Percentiles rank a stretch among this genome's conserved stretches.
Conservation (phyloP, 1,140 invertebrate genomes). For the Eupristina koningsbergeri region DNA sequence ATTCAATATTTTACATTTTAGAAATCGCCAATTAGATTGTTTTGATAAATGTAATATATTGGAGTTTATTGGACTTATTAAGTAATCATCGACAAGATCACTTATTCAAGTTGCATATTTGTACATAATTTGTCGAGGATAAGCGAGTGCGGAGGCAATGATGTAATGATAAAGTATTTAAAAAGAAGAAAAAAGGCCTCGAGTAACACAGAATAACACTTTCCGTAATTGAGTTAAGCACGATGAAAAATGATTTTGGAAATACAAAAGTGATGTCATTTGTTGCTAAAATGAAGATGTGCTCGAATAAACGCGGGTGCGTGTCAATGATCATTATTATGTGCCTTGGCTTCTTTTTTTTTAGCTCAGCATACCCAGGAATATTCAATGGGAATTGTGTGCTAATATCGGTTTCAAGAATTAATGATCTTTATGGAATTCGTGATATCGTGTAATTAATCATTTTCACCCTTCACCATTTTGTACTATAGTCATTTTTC, state of each 20-base stretch:
- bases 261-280: background rate
- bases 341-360: slow-evolving; percentile 20
- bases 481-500: slow-evolving; percentile 18
- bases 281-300: background rate
- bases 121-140: background rate
- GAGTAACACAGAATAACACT: background rate
- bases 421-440: slow-evolving; percentile 29
- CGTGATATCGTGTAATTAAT: slow-evolving; percentile 35
- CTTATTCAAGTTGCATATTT: background rate
- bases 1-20: background rate
- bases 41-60: background rate
- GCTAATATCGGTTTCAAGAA: slow-evolving; percentile 13
- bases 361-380: background rate
- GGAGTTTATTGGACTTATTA: background rate
- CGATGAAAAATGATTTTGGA: background rate
- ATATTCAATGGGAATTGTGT: slow-evolving; percentile 15
- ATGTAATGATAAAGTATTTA: background rate
- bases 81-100: background rate
- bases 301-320: slow-evolving; percentile 24
- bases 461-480: slow-evolving; percentile 36
- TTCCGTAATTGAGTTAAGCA: background rate
- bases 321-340: slow-evolving; percentile 35
- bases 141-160: background rate
- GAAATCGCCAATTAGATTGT: background rate
- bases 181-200: background rate